Evolutionary conservation across 2,113 vertebrate species (phyloP).

Genomic region (Nyctibius bracteatus): DNA sequence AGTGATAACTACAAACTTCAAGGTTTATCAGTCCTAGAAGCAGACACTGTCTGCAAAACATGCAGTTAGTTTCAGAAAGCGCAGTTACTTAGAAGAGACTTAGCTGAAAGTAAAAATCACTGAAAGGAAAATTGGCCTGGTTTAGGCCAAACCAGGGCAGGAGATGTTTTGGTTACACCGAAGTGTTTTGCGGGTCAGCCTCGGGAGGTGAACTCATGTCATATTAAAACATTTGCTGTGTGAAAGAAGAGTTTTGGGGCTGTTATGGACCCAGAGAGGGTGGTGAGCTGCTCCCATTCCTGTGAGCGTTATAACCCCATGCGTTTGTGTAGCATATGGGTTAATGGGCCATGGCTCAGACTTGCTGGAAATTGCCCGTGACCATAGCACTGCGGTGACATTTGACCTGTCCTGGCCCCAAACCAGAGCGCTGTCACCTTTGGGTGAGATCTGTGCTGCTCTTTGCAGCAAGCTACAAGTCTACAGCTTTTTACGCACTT

Average conservation of each 20-base stretch:
- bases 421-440: not conserved
- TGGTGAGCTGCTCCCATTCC: not conserved
- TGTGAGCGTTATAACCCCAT: fast-evolving
- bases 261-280: not conserved
- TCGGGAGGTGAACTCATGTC: not conserved
- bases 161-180: not conserved
- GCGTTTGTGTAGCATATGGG: fast-evolving
- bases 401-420: not conserved
- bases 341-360: not conserved
- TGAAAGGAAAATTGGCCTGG: too few species aligned
- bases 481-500: not conserved
- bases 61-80: too few species aligned
- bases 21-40: too few species aligned
- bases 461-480: not conserved
- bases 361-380: not conserved
- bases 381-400: fast-evolving
- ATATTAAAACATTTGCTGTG: fast-evolving
- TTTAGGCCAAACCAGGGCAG: too few species aligned
- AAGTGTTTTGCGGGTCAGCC: not conserved
- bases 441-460: not conserved
- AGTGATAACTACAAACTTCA: too few species aligned
- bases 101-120: too few species aligned
- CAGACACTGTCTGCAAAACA: too few species aligned
- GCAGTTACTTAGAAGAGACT: too few species aligned
- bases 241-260: not conserved